Conservation (phyloP, 2,797 vertebrate genomes). For the Calcarius lapponicus region DNA sequence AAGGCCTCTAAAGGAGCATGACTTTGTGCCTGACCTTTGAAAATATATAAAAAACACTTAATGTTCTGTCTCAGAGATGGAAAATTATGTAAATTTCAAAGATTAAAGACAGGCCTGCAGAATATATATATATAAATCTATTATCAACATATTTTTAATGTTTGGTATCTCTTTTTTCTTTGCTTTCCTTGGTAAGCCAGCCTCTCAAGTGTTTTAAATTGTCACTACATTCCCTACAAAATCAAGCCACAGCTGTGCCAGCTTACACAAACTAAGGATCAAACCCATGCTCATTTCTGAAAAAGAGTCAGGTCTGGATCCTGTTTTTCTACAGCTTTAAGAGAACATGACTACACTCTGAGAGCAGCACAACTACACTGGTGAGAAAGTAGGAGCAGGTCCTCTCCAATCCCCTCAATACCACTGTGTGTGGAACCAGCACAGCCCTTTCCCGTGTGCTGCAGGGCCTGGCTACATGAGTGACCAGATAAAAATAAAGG, state of each 20-base stretch:
- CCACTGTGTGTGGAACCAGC: background rate
- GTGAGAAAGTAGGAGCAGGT: background rate
- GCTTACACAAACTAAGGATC: background rate
- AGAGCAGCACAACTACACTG: background rate
- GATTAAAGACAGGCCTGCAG: slow-evolving; percentile 36
- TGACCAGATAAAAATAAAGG: background rate
- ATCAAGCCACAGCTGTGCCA: background rate
- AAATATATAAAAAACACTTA: slow-evolving; percentile 32
- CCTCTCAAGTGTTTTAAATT: background rate
- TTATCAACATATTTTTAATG: background rate
- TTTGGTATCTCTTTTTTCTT: background rate
- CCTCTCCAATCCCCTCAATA: background rate
- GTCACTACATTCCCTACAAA: background rate
- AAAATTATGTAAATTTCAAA: slow-evolving; percentile 39
- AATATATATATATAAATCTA: background rate
- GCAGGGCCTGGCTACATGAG: background rate
- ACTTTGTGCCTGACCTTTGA: slow-evolving; percentile 42
- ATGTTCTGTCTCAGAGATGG: background rate
- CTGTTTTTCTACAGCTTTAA: background rate
- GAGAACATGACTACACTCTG: background rate
- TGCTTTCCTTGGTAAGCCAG: background rate
- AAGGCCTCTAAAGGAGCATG: slow-evolving; percentile 20
- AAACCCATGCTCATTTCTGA: background rate
- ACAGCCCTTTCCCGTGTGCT: background rate
- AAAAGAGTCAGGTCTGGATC: background rate